Conservation (phyloP, 2,113 vertebrate species). For the Lipophrys pholis region DNA sequence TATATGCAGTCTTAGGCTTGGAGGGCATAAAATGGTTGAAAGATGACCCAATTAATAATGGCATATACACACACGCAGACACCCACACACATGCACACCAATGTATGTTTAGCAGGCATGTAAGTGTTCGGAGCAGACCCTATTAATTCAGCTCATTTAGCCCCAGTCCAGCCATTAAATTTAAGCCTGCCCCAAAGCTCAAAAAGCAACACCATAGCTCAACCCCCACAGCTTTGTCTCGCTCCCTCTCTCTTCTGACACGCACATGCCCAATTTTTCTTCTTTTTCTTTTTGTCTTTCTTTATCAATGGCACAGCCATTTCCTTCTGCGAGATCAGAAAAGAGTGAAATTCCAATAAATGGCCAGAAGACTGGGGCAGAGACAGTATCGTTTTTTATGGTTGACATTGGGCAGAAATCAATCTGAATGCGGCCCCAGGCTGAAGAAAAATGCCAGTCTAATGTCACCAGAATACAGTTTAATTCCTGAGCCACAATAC, state of each 20-base stretch:
- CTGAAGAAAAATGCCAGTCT: constrained; percentile 37
- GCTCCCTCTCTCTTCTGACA: constrained; percentile 3
- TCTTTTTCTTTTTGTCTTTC: background rate
- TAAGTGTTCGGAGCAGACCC: constrained; percentile 77
- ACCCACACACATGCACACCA: constrained; percentile 41
- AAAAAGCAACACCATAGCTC: constrained; percentile 51
- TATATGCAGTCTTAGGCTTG: constrained; percentile 30
- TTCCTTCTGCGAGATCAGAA: constrained; percentile 26
- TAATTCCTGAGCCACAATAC: constrained; percentile 29
- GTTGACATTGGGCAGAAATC: constrained; percentile 29
- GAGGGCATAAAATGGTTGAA: constrained; percentile 68
- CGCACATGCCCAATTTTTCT: background rate
- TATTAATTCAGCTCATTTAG: constrained; percentile 85
- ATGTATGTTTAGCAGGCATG: constrained; percentile 79
- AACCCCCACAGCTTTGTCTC: constrained; percentile 57
- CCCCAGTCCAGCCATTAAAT: constrained; percentile 80
- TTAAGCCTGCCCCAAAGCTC: constrained; percentile 75
- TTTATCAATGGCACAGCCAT: constrained; percentile 10
- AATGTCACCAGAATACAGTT: constrained; percentile 44
- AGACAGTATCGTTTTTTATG: constrained; percentile 27
- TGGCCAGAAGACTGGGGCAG: constrained; percentile 29
- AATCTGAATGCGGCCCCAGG: constrained; percentile 35
- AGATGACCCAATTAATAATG: constrained; percentile 75
- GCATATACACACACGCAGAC: constrained; percentile 48
- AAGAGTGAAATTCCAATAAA: constrained; percentile 18